These are phyloP conservation scores for Scaptomyza pallida DNA, from an alignment of 1,140 invertebrate species.

Conservation along the genomic window DNA sequence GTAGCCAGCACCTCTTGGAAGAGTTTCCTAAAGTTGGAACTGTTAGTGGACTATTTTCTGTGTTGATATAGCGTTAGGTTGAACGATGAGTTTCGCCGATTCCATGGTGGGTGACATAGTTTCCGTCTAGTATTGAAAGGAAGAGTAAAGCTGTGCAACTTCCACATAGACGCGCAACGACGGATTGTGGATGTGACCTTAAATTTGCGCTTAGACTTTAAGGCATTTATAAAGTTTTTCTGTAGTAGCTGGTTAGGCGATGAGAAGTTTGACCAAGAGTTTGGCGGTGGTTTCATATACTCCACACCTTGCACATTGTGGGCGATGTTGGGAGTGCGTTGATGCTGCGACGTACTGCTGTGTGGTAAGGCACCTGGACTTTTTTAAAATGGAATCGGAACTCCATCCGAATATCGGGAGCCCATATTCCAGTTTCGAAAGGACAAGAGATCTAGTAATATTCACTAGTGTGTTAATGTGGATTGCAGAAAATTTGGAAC, in stretches of 20 bases:
- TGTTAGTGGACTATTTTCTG: not conserved
- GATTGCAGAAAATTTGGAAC: not conserved
- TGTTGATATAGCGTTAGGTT: not conserved
- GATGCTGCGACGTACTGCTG: not conserved
- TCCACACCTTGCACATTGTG: slow-evolving; percentile 2
- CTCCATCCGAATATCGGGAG: not conserved
- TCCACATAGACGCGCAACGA: not conserved
- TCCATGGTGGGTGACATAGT: not conserved
- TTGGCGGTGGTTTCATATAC: not conserved
- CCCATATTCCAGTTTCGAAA: too few relatives aligned
- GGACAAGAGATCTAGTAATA: not conserved
- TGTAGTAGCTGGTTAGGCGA: not conserved
- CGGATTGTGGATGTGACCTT: not conserved
- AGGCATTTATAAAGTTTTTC: not conserved
- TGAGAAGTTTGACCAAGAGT: not conserved
- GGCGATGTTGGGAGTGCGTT: slow-evolving; percentile 8
- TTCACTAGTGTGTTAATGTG: not conserved
- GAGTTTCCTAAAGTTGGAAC: not conserved
- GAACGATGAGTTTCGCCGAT: not conserved
- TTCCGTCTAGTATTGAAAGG: not conserved
- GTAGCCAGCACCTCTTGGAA: not conserved
- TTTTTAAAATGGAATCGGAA: not conserved
- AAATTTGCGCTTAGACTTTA: not conserved
- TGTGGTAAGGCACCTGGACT: too few relatives aligned
- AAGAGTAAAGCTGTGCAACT: not conserved